phyloP scores from a whole-genome alignment of 2,797 vertebrate species.

The Eremophila alpestris region DNA sequence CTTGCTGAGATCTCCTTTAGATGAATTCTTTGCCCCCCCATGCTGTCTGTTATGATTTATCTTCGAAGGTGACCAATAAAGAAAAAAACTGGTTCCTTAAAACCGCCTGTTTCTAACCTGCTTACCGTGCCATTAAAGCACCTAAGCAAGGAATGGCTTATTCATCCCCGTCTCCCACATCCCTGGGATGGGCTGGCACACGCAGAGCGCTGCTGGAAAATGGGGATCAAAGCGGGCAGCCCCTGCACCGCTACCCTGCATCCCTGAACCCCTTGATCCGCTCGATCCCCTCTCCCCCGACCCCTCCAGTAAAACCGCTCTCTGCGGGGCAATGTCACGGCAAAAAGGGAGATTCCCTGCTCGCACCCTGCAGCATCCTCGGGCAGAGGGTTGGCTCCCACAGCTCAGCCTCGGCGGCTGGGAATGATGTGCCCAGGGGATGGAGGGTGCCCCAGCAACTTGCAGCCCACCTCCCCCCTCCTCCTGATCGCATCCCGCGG shows the following conservation, averaged over 20 bases:
- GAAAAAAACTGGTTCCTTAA: constrained; percentile 47
- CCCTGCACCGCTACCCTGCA: neutral
- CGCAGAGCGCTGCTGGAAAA: neutral
- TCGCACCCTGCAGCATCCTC: neutral
- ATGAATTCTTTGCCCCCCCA: constrained; percentile 63
- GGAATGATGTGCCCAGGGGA: neutral
- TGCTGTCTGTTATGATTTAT: constrained; percentile 67
- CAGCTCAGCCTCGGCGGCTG: neutral
- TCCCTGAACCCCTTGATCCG: neutral
- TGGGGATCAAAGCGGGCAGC: neutral
- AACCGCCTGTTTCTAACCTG: constrained; percentile 72
- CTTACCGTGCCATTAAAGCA: constrained; percentile 69
- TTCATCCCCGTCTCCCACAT: neutral
- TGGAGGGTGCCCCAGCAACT: neutral
- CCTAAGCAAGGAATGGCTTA: constrained; percentile 40
- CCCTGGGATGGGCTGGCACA: constrained; percentile 11
- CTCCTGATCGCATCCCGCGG: neutral
- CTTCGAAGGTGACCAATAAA: constrained; percentile 43
- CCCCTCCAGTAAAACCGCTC: neutral
- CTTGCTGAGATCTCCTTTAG: constrained; percentile 71
- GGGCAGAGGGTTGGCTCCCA: neutral
- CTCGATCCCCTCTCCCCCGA: neutral
- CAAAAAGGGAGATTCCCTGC: neutral
- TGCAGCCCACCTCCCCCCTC: neutral
- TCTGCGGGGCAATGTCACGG: neutral